Evolutionary conservation across 2,888 invertebrate species (phyloP).

Genomic region (Slavum lentiscoides): DNA sequence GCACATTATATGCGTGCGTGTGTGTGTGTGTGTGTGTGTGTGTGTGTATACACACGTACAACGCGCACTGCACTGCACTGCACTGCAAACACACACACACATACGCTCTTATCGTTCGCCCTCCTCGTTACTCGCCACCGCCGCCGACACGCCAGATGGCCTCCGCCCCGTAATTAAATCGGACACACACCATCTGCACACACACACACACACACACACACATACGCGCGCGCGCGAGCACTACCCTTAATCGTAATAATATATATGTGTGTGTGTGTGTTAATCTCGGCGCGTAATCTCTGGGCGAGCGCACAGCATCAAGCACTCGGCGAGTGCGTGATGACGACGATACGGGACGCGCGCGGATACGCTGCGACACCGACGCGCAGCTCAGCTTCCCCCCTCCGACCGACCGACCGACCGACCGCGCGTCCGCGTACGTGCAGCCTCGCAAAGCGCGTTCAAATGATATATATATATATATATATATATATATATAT

Average conservation of each 20-base stretch:
- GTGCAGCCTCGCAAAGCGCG: too few species aligned
- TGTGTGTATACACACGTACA: not conserved
- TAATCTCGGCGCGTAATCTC: too few species aligned
- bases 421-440: too few species aligned
- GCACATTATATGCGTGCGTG: not conserved
- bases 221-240: not conserved
- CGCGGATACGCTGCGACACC: too few species aligned
- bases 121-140: constrained; percentile 1
- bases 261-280: not conserved
- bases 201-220: too few species aligned
- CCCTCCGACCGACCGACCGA: too few species aligned
- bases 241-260: not conserved
- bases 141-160: constrained; percentile 10
- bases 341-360: too few species aligned
- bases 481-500: too few species aligned
- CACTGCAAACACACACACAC: not conserved
- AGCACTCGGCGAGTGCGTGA: too few species aligned
- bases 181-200: constrained; percentile 8
- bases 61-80: not conserved
- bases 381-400: too few species aligned
- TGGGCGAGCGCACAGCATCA: too few species aligned
- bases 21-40: not conserved
- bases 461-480: too few species aligned
- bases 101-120: not conserved
- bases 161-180: constrained; percentile 32